Evolutionary conservation across 1,140 invertebrate genomes (phyloP).

Genomic region (Parasteatoda tepidariorum): DNA sequence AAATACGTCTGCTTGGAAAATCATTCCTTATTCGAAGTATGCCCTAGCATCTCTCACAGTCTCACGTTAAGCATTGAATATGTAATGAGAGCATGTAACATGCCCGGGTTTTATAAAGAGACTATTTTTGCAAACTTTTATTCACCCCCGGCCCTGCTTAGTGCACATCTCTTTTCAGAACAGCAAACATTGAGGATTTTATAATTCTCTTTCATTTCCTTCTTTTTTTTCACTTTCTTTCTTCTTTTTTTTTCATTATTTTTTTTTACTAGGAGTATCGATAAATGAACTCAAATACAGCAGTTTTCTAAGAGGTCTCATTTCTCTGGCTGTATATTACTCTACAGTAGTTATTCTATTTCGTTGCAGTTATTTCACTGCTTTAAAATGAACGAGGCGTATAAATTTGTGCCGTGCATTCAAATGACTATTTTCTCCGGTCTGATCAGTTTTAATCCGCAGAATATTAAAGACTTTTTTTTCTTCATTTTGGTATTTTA

Average conservation of each 20-base stretch:
- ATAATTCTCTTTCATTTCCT: slow-evolving; percentile 14
- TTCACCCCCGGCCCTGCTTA: neutral
- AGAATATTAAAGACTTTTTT: neutral
- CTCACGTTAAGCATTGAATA: slow-evolving; percentile 47
- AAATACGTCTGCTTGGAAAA: slow-evolving; percentile 34
- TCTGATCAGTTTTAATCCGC: neutral
- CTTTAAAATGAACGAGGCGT: neutral
- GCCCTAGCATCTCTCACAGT: neutral
- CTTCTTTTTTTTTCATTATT: neutral
- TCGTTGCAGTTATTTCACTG: neutral
- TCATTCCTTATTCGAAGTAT: slow-evolving; percentile 38
- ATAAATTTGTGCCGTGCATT: neutral
- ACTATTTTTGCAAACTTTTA: slow-evolving; percentile 21
- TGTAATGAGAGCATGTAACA: slow-evolving; percentile 50
- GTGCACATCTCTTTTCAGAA: slow-evolving; percentile 1
- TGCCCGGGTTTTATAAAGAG: slow-evolving; percentile 32
- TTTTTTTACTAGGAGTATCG: neutral
- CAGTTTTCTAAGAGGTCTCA: slow-evolving; percentile 18
- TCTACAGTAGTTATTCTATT: slow-evolving; percentile 11
- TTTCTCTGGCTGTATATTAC: slow-evolving; percentile 6
- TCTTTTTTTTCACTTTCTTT: neutral
- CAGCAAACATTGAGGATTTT: slow-evolving; percentile 17
- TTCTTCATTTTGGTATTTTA: neutral
- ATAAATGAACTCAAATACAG: slow-evolving; percentile 29
- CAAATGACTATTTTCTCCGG: neutral